Conservation (phyloP, 2,797 vertebrate genomes). For the Ciconia nigra region DNA sequence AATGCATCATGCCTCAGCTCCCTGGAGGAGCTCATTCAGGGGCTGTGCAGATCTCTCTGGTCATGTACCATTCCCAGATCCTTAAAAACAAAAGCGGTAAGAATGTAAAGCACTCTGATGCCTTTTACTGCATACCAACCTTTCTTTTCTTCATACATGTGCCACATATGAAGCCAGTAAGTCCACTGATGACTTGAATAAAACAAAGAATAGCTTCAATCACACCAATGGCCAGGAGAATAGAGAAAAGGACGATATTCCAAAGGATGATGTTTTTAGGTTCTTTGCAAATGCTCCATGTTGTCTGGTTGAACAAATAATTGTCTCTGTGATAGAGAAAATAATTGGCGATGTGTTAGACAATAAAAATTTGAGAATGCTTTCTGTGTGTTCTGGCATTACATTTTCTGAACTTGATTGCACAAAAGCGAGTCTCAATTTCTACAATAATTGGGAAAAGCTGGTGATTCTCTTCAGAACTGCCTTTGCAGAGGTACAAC, state of each 20-base stretch:
- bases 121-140: neutral
- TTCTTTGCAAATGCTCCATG: constrained; percentile 63
- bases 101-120: neutral
- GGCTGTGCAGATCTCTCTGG: neutral
- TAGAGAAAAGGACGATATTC: constrained; percentile 60
- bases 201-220: constrained; percentile 65
- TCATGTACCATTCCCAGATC: neutral
- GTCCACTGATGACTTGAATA: constrained; percentile 49
- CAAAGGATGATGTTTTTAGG: constrained; percentile 66
- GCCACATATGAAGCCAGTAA: constrained; percentile 54
- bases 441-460: neutral
- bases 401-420: neutral
- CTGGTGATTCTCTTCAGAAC: neutral
- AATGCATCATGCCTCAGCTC: neutral
- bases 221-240: constrained; percentile 9
- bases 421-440: neutral
- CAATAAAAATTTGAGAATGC: neutral
- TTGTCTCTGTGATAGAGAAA: constrained; percentile 37
- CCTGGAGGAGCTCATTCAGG: neutral
- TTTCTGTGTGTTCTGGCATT: neutral
- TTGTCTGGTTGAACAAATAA: constrained; percentile 66
- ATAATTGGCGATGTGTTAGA: neutral
- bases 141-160: constrained; percentile 62
- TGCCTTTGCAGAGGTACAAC: neutral
- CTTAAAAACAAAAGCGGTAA: neutral